Conservation (phyloP, 2,113 vertebrate species). For the Rhegmatorhina hoffmannsi region DNA sequence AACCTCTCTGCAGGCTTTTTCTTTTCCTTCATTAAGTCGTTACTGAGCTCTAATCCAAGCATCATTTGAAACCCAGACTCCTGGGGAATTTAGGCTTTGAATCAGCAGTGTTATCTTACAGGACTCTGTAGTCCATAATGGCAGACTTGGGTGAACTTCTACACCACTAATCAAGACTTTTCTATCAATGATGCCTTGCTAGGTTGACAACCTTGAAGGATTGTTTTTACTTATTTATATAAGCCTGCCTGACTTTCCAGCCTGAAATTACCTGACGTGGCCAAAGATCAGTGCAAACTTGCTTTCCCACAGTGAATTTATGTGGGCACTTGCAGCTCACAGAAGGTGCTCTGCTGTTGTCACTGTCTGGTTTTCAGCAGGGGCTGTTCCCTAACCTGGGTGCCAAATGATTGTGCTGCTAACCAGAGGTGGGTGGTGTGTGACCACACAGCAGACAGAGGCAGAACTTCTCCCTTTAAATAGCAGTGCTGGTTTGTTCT, state of each 20-base stretch:
- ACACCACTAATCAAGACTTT: background rate
- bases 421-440: background rate
- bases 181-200: background rate
- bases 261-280: background rate
- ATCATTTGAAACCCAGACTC: background rate
- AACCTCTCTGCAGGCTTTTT: background rate
- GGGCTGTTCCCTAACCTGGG: background rate
- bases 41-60: background rate
- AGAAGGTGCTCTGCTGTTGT: background rate
- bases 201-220: background rate
- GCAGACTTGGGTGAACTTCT: background rate
- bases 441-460: background rate
- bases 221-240: background rate
- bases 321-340: background rate
- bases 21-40: background rate
- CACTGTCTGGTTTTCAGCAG: background rate
- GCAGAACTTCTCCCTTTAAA: background rate
- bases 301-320: background rate
- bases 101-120: background rate
- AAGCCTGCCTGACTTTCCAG: background rate
- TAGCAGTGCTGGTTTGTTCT: background rate
- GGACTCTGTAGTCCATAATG: background rate
- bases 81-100: background rate
- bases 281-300: background rate
- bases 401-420: background rate